Evolutionary conservation across 1,140 invertebrate genomes (phyloP).

Genomic region (Dendroctonus valens): DNA sequence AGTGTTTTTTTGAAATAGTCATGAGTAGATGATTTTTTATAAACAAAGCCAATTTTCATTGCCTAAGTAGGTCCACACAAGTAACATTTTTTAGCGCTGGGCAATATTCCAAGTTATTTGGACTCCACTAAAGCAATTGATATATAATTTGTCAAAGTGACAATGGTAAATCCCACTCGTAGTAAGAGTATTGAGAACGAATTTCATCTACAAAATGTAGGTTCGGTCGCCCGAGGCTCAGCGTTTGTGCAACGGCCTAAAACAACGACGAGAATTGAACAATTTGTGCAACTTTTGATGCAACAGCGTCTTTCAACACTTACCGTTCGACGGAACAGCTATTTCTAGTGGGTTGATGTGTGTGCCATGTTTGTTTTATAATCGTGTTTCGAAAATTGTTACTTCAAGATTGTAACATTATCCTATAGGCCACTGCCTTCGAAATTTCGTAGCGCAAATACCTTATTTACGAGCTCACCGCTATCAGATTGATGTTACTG

Average conservation of each 20-base stretch:
- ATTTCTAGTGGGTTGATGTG: slow-evolving; percentile 10
- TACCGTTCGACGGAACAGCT: slow-evolving; percentile 2
- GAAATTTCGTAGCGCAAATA: too few relatives aligned
- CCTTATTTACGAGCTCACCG: too few relatives aligned
- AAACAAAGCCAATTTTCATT: too few relatives aligned
- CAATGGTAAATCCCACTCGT: neutral
- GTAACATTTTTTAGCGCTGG: too few relatives aligned
- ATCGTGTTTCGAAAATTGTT: slow-evolving; percentile 6
- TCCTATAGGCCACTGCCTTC: too few relatives aligned
- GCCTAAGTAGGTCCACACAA: too few relatives aligned
- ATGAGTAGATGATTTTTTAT: too few relatives aligned
- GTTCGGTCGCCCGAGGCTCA: slow-evolving; percentile 13
- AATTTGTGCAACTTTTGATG: slow-evolving; percentile 19
- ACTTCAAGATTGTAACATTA: neutral
- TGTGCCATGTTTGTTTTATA: slow-evolving; percentile 8
- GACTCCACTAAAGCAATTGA: too few relatives aligned
- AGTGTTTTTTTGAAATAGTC: too few relatives aligned
- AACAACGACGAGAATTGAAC: slow-evolving; percentile 19
- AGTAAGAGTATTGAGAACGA: slow-evolving; percentile 7
- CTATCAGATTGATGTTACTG: too few relatives aligned
- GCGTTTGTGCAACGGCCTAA: slow-evolving; percentile 19
- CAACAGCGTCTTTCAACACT: slow-evolving; percentile 16
- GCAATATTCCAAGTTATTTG: too few relatives aligned
- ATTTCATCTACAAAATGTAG: slow-evolving; percentile 17
- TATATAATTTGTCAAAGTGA: too few relatives aligned